Conservation (phyloP, 1,140 invertebrate genomes). For the Micrasema longulum region DNA sequence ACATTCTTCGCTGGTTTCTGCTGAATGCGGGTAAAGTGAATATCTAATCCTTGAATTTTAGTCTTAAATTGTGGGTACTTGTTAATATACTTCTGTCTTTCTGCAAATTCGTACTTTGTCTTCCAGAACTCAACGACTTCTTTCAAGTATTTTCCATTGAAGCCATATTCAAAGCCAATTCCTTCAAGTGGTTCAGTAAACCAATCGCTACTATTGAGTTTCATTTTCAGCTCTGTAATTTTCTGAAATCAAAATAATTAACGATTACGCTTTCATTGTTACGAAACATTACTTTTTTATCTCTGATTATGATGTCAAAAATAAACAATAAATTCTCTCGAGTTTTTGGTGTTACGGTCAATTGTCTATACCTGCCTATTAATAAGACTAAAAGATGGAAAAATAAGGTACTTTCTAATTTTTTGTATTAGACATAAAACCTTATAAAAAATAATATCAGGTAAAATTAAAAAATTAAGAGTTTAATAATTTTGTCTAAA, state of each 20-base stretch:
- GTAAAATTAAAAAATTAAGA: no score
- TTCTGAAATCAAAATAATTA: constrained; percentile 65
- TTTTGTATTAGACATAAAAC: no score
- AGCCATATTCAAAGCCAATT: constrained; percentile 80
- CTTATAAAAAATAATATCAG: no score
- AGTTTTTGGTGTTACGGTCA: no score
- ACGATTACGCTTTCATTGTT: no score
- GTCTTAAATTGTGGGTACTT: constrained; percentile 79
- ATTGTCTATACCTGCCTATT: no score
- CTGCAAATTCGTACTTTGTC: constrained; percentile 80
- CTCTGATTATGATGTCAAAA: no score
- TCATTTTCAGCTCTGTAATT: constrained; percentile 71
- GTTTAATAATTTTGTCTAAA: no score
- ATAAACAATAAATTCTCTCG: no score
- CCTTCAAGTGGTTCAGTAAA: constrained; percentile 74
- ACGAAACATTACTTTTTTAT: no score
- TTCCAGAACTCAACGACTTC: constrained; percentile 79
- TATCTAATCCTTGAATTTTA: constrained; percentile 77
- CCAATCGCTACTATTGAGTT: constrained; percentile 69
- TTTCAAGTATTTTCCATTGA: constrained; percentile 77
- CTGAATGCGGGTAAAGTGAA: constrained; percentile 78
- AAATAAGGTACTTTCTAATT: no score
- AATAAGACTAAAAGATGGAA: no score
- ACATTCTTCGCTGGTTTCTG: constrained; percentile 43
- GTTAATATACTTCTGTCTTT: constrained; percentile 77